A percentile compares a stretch with the other conserved stretches of the same genome.
Evolutionary conservation across 1,140 invertebrate genomes (phyloP).

Genomic region (Choristoneura fumiferana): DNA sequence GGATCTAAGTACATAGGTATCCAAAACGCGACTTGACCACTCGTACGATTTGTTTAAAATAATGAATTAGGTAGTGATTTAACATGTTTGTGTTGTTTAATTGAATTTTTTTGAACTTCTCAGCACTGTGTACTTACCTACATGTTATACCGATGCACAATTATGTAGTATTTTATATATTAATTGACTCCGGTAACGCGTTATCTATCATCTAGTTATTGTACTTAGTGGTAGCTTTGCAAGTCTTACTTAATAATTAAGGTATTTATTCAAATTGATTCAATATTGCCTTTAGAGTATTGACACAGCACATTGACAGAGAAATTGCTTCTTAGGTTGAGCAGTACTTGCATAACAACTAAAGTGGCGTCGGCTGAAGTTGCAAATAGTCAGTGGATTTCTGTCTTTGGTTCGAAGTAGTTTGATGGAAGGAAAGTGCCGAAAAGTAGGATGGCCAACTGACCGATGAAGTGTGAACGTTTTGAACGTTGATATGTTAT

Average conservation of each 20-base stretch:
- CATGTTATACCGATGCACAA: background rate
- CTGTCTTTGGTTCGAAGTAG: constrained; percentile 7
- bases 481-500: constrained; percentile 43
- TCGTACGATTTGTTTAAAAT: background rate
- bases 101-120: constrained; percentile 1
- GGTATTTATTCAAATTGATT: constrained; percentile 1
- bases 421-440: background rate
- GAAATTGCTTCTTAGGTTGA: constrained; percentile 60
- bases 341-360: constrained; percentile 35
- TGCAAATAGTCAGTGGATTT: background rate
- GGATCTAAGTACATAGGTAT: background rate
- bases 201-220: constrained; percentile 56
- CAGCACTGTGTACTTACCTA: constrained; percentile 6
- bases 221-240: constrained; percentile 60
- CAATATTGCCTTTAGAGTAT: background rate
- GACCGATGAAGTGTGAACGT: constrained; percentile 32
- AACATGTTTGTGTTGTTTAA: background rate
- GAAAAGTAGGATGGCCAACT: constrained; percentile 20
- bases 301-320: constrained; percentile 24
- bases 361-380: constrained; percentile 8
- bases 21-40: background rate
- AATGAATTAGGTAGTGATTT: background rate
- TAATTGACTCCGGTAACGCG: constrained; percentile 66
- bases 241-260: constrained; percentile 26
- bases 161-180: constrained; percentile 10